Evolutionary conservation across 2,888 invertebrate genomes (phyloP).

Genomic region (Pimpla rufipes): DNA sequence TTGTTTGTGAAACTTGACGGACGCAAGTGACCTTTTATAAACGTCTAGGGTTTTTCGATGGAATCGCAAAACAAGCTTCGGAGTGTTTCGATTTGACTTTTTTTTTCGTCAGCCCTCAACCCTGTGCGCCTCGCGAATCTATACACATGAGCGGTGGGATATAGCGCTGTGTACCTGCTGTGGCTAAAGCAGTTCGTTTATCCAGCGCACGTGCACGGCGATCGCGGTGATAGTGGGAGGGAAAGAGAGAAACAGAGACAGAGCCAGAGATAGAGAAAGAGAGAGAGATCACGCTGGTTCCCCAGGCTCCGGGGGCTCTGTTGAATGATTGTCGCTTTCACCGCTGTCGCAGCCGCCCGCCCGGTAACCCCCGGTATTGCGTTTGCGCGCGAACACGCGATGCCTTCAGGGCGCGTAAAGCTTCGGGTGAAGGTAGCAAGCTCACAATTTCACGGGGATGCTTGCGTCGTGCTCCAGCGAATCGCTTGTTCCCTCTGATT

Average conservation of each 20-base stretch:
- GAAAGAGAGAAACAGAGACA: not conserved
- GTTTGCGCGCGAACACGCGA: constrained; percentile 27
- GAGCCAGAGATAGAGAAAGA: too few species aligned
- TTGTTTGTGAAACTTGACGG: constrained; percentile 33
- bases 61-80: constrained; percentile 8
- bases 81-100: constrained; percentile 28
- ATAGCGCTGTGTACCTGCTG: not conserved
- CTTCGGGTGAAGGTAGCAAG: constrained; percentile 10
- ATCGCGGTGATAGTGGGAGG: constrained; percentile 18
- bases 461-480: not conserved
- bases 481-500: constrained; percentile 53
- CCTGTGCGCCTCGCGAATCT: constrained; percentile 12
- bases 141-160: not conserved
- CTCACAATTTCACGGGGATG: constrained; percentile 36
- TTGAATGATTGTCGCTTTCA: constrained; percentile 49
- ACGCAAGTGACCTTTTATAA: not conserved
- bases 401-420: constrained; percentile 12
- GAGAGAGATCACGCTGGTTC: constrained; percentile 1
- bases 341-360: constrained; percentile 1
- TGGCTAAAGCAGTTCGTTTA: constrained; percentile 49
- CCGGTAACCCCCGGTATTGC: constrained; percentile 34
- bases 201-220: constrained; percentile 39
- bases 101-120: constrained; percentile 11
- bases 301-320: constrained; percentile 11
- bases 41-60: constrained; percentile 5